A percentile compares a stretch with the other conserved stretches of the same genome.
phyloP scores from a whole-genome alignment of 2,797 vertebrate genomes.

The Garrulus glandarius region DNA sequence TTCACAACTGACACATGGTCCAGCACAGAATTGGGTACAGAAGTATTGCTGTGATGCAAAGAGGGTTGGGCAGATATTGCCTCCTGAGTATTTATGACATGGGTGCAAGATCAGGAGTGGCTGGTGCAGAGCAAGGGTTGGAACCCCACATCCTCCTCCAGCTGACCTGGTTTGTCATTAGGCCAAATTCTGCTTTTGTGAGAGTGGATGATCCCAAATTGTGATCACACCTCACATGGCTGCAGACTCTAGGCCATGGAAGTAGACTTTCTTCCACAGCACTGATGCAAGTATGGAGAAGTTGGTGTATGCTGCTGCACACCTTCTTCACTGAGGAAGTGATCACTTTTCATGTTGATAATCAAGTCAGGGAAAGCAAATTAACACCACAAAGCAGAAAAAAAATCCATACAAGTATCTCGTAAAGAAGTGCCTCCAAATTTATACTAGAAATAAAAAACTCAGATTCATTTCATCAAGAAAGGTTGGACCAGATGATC shows the following conservation, averaged over 20 bases:
- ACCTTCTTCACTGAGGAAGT: accelerated
- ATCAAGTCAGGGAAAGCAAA: background rate
- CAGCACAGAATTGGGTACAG: background rate
- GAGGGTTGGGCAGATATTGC: accelerated
- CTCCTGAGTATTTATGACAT: background rate
- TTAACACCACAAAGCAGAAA: background rate
- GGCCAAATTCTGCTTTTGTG: background rate
- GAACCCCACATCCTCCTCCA: background rate
- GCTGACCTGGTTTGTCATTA: background rate
- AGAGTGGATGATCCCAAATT: background rate
- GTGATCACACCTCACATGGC: accelerated
- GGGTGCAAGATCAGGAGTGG: background rate
- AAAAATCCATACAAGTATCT: background rate
- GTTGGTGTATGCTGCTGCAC: accelerated
- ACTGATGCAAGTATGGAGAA: background rate
- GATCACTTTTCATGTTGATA: accelerated
- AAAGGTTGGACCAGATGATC: background rate
- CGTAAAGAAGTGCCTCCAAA: background rate
- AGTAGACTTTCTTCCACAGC: background rate
- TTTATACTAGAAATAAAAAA: background rate
- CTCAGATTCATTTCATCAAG: background rate
- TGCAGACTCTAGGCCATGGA: background rate
- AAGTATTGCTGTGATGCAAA: background rate
- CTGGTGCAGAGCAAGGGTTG: background rate
- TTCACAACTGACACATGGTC: background rate